phyloP scores from a whole-genome alignment of 2,888 invertebrate genomes.

The Amphipoea oculea region DNA sequence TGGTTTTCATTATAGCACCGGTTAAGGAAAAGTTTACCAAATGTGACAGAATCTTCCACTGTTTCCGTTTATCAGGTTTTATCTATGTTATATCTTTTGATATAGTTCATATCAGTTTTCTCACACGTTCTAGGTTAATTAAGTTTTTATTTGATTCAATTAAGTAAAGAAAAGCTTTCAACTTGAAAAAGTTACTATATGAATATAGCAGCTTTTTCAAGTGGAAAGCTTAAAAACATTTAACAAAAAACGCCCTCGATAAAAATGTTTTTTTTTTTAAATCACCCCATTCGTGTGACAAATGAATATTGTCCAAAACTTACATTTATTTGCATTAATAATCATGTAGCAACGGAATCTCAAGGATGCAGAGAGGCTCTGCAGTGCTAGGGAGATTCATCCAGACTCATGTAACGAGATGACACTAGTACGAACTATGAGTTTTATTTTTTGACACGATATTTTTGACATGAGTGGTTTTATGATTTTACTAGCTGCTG shows the following conservation, averaged over 20 bases:
- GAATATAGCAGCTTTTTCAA: not conserved
- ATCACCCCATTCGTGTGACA: too few relatives aligned
- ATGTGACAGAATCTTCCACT: conserved; percentile 22
- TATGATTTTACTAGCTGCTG: too few relatives aligned
- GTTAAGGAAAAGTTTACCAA: conserved; percentile 45
- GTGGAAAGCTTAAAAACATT: too few relatives aligned
- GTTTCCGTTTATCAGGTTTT: conserved; percentile 18
- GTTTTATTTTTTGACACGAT: too few relatives aligned
- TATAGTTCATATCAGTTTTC: conserved; percentile 10
- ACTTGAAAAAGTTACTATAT: not conserved
- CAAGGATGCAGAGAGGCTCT: too few relatives aligned
- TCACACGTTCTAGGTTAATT: not conserved
- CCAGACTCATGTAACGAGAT: too few relatives aligned
- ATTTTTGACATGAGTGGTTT: too few relatives aligned
- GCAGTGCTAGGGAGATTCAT: too few relatives aligned
- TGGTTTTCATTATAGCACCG: conserved; percentile 50
- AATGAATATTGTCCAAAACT: not conserved
- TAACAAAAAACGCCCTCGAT: too few relatives aligned
- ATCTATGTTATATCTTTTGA: conserved; percentile 6
- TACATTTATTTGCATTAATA: not conserved
- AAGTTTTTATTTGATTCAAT: not conserved
- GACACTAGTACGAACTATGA: too few relatives aligned
- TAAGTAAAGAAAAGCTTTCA: too few relatives aligned
- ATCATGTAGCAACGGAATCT: too few relatives aligned
- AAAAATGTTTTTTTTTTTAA: not conserved